These are phyloP conservation scores for Acanthis flammea DNA, from an alignment of 2,797 vertebrate species.

Conservation along the genomic window DNA sequence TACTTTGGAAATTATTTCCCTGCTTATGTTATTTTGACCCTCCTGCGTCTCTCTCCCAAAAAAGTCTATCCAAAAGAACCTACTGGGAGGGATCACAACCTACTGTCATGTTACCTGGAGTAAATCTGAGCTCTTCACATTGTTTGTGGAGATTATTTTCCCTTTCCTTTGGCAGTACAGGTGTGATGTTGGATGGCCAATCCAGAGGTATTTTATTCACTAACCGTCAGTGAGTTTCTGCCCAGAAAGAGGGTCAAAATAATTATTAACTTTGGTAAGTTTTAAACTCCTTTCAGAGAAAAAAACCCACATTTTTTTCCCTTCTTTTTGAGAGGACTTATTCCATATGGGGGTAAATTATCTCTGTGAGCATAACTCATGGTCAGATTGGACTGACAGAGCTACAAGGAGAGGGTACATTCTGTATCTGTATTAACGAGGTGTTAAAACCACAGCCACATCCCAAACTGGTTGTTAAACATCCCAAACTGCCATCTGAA, in stretches of 20 bases:
- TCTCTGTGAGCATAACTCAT: neutral
- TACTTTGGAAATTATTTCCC: neutral
- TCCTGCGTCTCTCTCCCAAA: neutral
- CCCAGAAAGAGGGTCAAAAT: neutral
- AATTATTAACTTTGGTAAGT: neutral
- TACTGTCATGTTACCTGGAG: neutral
- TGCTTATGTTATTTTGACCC: neutral
- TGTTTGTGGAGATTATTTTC: neutral
- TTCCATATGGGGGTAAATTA: neutral
- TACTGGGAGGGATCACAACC: neutral
- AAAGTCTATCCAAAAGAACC: neutral
- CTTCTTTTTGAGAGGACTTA: neutral
- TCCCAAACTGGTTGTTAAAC: neutral
- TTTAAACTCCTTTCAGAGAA: neutral
- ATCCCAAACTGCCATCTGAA: neutral
- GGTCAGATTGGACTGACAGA: neutral
- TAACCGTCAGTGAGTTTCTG: neutral
- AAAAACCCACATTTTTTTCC: neutral
- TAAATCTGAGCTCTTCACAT: neutral
- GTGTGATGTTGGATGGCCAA: neutral
- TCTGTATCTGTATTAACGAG: conserved; percentile 23
- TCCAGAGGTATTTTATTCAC: neutral
- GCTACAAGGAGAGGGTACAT: neutral
- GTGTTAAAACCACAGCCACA: conserved; percentile 8
- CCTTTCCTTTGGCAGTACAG: neutral